Evolutionary conservation across 2,888 invertebrate species (phyloP), one percentile per base, ranked within the genome.

Genomic region (Mythimna lalbum): DNA sequence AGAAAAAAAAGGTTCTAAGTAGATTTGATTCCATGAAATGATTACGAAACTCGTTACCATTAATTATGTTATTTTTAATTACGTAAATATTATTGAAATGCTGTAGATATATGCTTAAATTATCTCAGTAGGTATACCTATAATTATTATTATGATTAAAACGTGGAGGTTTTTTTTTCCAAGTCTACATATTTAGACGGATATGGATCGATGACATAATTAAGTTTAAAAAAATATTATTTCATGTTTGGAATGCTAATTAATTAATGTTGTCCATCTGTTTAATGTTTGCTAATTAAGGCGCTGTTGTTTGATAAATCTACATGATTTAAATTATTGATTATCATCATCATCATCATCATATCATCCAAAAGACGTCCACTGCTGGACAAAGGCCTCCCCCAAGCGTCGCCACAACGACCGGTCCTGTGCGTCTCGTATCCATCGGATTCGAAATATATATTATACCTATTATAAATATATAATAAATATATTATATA

Each of bases 281-380:
- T 27, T 47, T 36, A 74, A 74, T 74, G 27, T 74, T 74, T 74
- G 61, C 73, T 73, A 27, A 74, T 74, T 61, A 57, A 4, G n/a
- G 12, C 27, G 64, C 19, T 52, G 21, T 39, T 47, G 19, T 74
- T 61, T 61, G 21, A 23, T 36, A 50, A 74, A 56, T 43, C 49
- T 4, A 43, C 21, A 66, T 60, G 21, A 14, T 60, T 49, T 53
- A 14, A 52, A 52, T 47, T 17, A 53, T 33, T 50, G 19, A 39
- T 55, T 39, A 56, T 21, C n/a, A n/a, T n/a, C n/a, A n/a, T n/a
- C n/a, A n/a, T n/a, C n/a, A n/a, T n/a, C n/a, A n/a, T n/a, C n/a
- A n/a, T n/a, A n/a, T n/a, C n/a, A n/a, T n/a, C n/a, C n/a, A n/a
- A n/a, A n/a, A n/a, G n/a, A n/a, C n/a, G n/a, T n/a, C n/a, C n/a